Conservation (phyloP, 2,888 invertebrate genomes). For the Epicampocera succincta region DNA sequence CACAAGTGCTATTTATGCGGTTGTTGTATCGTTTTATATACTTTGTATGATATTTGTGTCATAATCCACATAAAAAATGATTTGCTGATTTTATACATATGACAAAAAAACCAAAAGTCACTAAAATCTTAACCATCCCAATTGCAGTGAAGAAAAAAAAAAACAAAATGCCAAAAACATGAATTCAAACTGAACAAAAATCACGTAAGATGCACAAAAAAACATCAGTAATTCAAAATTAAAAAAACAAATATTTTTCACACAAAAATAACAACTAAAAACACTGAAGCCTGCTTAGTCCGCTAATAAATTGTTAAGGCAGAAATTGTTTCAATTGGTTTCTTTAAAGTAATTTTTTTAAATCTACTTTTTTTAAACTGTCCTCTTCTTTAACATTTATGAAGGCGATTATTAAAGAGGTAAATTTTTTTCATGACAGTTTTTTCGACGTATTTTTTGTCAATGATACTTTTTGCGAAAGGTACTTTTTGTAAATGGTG, state of each 20-base stretch:
- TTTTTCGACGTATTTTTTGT: too few species aligned
- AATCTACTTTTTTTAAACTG: too few species aligned
- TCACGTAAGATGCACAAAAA: conserved; percentile 55
- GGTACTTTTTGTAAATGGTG: too few species aligned
- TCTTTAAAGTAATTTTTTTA: too few species aligned
- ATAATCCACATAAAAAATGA: conserved; percentile 40
- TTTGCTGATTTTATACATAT: conserved; percentile 43
- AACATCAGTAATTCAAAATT: conserved; percentile 2
- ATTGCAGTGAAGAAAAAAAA: conserved; percentile 16
- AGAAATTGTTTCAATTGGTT: too few species aligned
- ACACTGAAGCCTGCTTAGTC: conserved; percentile 16
- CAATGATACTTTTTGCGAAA: too few species aligned
- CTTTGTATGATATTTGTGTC: conserved; percentile 53
- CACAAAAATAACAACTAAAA: neutral
- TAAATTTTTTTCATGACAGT: too few species aligned
- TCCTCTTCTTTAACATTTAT: too few species aligned
- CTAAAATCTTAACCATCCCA: conserved; percentile 34
- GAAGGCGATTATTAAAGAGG: too few species aligned
- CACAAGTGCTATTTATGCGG: neutral
- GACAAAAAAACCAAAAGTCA: conserved; percentile 22
- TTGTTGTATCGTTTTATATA: neutral
- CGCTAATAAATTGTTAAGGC: neutral
- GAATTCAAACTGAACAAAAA: conserved; percentile 28
- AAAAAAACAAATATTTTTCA: neutral
- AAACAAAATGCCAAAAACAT: neutral